A percentile compares a stretch with the other conserved stretches of the same genome.
phyloP scores from a whole-genome alignment of 2,888 invertebrate species.

The Phrixothrix hirtus region DNA sequence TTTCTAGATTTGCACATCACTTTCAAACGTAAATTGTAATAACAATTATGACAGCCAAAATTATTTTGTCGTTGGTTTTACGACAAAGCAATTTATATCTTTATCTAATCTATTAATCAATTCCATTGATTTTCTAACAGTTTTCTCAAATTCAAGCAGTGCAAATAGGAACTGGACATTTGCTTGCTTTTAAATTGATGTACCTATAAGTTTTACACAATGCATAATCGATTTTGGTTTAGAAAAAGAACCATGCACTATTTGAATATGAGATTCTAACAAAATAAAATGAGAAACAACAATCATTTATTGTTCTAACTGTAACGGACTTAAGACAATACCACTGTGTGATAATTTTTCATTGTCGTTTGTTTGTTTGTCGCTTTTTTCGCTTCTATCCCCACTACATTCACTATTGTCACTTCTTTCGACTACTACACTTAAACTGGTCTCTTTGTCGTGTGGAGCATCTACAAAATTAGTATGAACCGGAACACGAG shows the following conservation, averaged over 20 bases:
- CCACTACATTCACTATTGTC: slow-evolving; percentile 43
- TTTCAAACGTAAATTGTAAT: slow-evolving; percentile 1
- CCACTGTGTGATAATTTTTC: slow-evolving; percentile 58
- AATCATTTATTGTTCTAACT: slow-evolving; percentile 59
- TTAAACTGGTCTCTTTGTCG: slow-evolving; percentile 48
- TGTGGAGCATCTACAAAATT: slow-evolving; percentile 29
- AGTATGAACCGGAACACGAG: slow-evolving; percentile 44
- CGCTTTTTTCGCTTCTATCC: slow-evolving; percentile 30
- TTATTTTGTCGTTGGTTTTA: not conserved
- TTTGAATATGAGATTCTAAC: slow-evolving; percentile 17
- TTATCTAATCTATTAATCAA: slow-evolving; percentile 40
- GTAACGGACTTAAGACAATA: slow-evolving; percentile 67
- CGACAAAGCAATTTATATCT: not conserved
- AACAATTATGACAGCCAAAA: not conserved
- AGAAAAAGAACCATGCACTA: no score
- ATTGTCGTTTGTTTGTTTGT: slow-evolving; percentile 32
- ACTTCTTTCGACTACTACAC: slow-evolving; percentile 51
- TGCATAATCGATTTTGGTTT: no score
- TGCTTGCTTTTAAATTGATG: not conserved
- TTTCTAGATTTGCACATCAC: slow-evolving; percentile 19
- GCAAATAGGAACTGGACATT: slow-evolving; percentile 6
- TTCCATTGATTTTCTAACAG: slow-evolving; percentile 43
- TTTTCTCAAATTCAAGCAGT: slow-evolving; percentile 19
- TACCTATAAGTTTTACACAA: no score
- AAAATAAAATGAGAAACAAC: slow-evolving; percentile 17